Conservation (phyloP, 2,888 invertebrate genomes). For the Nephrotoma guestfalica region DNA sequence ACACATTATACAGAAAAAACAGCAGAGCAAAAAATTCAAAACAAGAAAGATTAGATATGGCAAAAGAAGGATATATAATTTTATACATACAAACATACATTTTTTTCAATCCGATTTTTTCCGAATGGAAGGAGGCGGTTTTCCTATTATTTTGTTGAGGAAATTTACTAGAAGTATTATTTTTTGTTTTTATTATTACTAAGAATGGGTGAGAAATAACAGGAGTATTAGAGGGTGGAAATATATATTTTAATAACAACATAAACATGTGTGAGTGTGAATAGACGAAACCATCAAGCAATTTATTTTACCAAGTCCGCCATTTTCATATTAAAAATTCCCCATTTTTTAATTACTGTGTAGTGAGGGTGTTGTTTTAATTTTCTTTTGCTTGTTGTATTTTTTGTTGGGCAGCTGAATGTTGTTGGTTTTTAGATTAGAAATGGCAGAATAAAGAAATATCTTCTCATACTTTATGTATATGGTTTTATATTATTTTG, state of each 20-base stretch:
- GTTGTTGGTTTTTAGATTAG: neutral
- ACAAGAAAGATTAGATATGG: neutral
- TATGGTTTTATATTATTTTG: neutral
- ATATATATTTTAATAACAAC: neutral
- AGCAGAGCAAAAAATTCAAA: neutral
- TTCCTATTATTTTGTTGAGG: neutral
- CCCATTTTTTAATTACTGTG: slow-evolving; percentile 1
- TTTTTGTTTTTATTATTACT: neutral
- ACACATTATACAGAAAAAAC: neutral
- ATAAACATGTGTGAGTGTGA: neutral
- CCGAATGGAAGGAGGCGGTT: neutral
- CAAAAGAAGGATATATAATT: neutral
- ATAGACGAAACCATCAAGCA: neutral
- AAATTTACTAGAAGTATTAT: neutral
- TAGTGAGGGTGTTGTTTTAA: slow-evolving; percentile 1
- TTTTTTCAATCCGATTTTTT: neutral
- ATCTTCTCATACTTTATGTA: neutral
- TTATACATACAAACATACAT: neutral
- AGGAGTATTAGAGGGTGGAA: neutral
- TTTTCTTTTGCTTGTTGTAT: neutral
- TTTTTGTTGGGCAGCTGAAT: neutral
- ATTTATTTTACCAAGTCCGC: slow-evolving; percentile 1
- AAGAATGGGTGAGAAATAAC: neutral
- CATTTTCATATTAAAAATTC: neutral
- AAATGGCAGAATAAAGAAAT: neutral